phyloP scores from a whole-genome alignment of 2,113 vertebrate genomes.

The Probosciger aterrimus region DNA sequence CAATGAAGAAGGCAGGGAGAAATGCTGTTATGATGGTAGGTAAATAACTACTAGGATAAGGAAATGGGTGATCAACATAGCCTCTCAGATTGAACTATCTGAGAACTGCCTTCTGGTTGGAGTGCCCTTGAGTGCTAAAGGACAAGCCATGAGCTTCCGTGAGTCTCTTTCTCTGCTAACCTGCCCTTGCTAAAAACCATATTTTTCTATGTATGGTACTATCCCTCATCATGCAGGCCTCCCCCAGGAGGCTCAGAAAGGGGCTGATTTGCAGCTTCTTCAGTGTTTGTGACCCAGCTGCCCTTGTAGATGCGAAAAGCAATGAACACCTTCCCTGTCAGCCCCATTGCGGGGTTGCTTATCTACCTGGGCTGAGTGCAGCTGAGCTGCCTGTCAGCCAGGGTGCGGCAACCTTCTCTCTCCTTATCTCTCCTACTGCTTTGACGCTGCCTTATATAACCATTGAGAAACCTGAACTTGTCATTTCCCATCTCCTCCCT shows the following conservation, averaged over 20 bases:
- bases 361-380: not conserved
- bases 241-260: not conserved
- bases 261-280: not conserved
- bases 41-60: not conserved
- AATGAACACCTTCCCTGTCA: not conserved
- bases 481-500: not conserved
- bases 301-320: not conserved
- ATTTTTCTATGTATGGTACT: not conserved
- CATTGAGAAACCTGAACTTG: not conserved
- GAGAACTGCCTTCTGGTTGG: not conserved
- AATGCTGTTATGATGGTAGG: not conserved
- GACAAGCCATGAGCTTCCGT: not conserved
- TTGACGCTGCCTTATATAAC: not conserved
- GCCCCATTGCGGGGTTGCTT: accelerated
- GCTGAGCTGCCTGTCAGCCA: not conserved
- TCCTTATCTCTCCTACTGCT: not conserved
- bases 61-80: not conserved
- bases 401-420: not conserved
- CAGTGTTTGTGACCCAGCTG: not conserved
- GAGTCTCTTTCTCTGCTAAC: not conserved
- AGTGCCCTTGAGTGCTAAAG: not conserved
- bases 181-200: not conserved
- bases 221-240: not conserved
- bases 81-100: not conserved
- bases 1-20: not conserved